A percentile compares a stretch with the other conserved stretches of the same genome.
phyloP scores from a whole-genome alignment of 2,888 invertebrate genomes.

The Acrobasis consociella region DNA sequence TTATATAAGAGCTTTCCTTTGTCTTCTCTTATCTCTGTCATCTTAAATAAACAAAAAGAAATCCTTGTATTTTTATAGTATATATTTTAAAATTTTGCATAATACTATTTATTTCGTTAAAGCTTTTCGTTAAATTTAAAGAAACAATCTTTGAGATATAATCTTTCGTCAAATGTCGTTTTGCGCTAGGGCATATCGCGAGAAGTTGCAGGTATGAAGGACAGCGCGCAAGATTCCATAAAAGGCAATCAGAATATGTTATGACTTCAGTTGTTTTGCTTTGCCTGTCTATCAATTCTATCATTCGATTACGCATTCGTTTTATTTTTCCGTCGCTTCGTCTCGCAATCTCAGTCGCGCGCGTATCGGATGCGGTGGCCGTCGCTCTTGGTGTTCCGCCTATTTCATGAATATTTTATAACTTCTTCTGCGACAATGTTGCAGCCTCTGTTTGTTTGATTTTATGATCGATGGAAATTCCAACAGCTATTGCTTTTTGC shows the following conservation, averaged over 20 bases:
- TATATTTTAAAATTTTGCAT: too few relatives aligned
- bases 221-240: slow-evolving; percentile 41
- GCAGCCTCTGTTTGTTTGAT: slow-evolving; percentile 62
- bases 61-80: too few relatives aligned
- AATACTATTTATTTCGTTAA: too few relatives aligned
- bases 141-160: too few relatives aligned
- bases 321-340: slow-evolving; percentile 53
- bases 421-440: slow-evolving; percentile 67
- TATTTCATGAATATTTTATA: slow-evolving; percentile 78
- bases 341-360: slow-evolving; percentile 28
- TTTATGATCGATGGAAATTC: slow-evolving; percentile 61
- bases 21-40: too few relatives aligned
- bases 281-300: slow-evolving; percentile 51
- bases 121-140: too few relatives aligned
- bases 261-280: slow-evolving; percentile 35
- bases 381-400: slow-evolving; percentile 44
- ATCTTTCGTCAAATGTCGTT: too few relatives aligned
- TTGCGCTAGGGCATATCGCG: too few relatives aligned
- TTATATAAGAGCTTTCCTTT: too few relatives aligned
- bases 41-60: too few relatives aligned
- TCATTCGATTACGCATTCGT: slow-evolving; percentile 45
- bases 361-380: slow-evolving; percentile 57
- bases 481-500: slow-evolving; percentile 33
- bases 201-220: slow-evolving; percentile 34
- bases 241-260: slow-evolving; percentile 37